Conservation (phyloP, 2,797 vertebrate species). For the Sciaenops ocellatus region DNA sequence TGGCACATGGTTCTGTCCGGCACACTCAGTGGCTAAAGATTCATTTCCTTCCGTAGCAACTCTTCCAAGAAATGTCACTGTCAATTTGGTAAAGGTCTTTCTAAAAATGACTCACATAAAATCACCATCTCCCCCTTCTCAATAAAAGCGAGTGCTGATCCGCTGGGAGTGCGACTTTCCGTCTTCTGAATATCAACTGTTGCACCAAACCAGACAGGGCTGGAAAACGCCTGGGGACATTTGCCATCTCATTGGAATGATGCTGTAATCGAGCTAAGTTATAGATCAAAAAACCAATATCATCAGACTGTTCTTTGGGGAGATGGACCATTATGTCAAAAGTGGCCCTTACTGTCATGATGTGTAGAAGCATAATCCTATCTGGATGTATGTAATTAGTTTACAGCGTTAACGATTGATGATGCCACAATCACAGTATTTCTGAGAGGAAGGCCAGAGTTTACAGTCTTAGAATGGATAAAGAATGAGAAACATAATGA, state of each 20-base stretch:
- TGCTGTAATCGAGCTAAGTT: slow-evolving; percentile 48
- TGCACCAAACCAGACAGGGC: slow-evolving; percentile 31
- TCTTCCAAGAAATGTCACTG: slow-evolving; percentile 55
- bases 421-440: slow-evolving; percentile 48
- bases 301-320: slow-evolving; percentile 36
- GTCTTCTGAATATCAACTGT: slow-evolving; percentile 24
- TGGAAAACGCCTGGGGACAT: slow-evolving; percentile 29
- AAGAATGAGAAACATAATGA: slow-evolving; percentile 51
- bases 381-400: slow-evolving; percentile 52
- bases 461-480: slow-evolving; percentile 36
- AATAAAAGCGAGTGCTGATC: slow-evolving; percentile 28
- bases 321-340: slow-evolving; percentile 49
- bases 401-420: slow-evolving; percentile 42
- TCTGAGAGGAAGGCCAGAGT: slow-evolving; percentile 26
- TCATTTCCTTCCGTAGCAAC: slow-evolving; percentile 26
- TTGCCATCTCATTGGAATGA: slow-evolving; percentile 31
- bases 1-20: background rate
- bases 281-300: slow-evolving; percentile 62
- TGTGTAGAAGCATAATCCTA: slow-evolving; percentile 16
- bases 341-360: slow-evolving; percentile 40
- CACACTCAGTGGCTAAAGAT: slow-evolving; percentile 36
- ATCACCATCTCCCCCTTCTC: slow-evolving; percentile 38
- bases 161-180: slow-evolving; percentile 22
- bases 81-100: slow-evolving; percentile 55
- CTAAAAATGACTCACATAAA: slow-evolving; percentile 54